Evolutionary conservation across 2,888 invertebrate genomes (phyloP), one percentile per base, ranked within the genome.

Genomic region (Luperina testacea): DNA sequence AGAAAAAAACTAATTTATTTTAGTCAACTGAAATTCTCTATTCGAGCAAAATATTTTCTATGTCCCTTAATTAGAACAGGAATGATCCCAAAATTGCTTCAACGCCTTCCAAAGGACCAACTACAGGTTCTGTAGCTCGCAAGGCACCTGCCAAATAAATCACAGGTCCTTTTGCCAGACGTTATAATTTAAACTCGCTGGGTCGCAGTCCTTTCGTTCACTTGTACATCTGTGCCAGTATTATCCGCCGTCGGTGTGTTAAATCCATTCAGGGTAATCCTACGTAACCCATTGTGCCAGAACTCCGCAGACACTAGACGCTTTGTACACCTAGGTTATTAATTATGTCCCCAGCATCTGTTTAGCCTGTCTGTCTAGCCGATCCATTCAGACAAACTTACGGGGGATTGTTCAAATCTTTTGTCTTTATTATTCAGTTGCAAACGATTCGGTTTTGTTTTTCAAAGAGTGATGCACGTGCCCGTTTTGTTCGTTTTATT

Each of bases 321-420:
- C 89, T 90, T 90, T 90, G 89, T 90, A 82, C 84, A 90, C 88
- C 90, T 89, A 86, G 85, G 87, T 90, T 89, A 90, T 90, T 90
- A 90, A 90, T 90, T 90, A 88, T 86, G 87, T 90, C 84, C 77
- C 85, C 81, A 69, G 84, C 90, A 84, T 81, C 90, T 87, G 88
- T 85, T 89, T 88, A 89, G 87, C 75, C 82, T 81, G 88, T 74
- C 83, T 83, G 81, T 81, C 87, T 81, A 32, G 69, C 73, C 75
- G 75, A 80, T 79, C 87, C 71, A 83, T 87, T 90, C 86, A 80
- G 65, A 81, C 68, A 61, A 89, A 89, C 88, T 84, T 84, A 82
- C 83, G 53, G 67, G 45, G 77, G 75, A 77, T 86, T 80, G 87
- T 87, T 80, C 70, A 65, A 87, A 83, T 78, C 86, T 84, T 82